A percentile compares a stretch with the other conserved stretches of the same genome.
These are phyloP conservation scores for Rattus norvegicus DNA, from an alignment of 2,113 vertebrate genomes.

Conservation along the genomic window DNA sequence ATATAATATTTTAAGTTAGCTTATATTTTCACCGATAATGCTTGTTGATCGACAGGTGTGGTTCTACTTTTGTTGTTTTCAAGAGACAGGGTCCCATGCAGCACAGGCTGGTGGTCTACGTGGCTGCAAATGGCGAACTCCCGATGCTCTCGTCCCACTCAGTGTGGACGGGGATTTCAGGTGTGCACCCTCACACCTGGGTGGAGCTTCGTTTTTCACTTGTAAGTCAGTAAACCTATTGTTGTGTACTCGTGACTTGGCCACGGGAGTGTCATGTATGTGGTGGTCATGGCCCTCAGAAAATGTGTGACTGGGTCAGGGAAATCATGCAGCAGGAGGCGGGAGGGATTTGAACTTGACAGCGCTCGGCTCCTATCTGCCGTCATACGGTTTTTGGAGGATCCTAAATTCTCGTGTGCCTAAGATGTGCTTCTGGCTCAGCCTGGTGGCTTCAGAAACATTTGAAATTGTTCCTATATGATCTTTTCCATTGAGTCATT, in stretches of 20 bases:
- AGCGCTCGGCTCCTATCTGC: neutral
- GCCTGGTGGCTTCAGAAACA: neutral
- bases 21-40: neutral
- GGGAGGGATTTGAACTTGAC: neutral
- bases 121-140: neutral
- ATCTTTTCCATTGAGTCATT: neutral
- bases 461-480: neutral
- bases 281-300: neutral
- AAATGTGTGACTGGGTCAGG: accelerated
- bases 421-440: neutral
- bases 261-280: accelerated
- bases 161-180: neutral
- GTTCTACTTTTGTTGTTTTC: neutral
- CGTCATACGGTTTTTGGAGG: neutral
- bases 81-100: neutral
- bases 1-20: neutral
- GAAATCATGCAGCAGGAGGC: neutral
- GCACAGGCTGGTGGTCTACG: neutral
- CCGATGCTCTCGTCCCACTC: no score
- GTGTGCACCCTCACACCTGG: neutral
- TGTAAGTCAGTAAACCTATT: neutral
- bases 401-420: neutral
- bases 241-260: neutral
- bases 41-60: neutral
- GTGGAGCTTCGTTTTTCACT: neutral